These are phyloP conservation scores for Pachypsylla venusta DNA, from an alignment of 1,140 invertebrate species.

Conservation along the genomic window DNA sequence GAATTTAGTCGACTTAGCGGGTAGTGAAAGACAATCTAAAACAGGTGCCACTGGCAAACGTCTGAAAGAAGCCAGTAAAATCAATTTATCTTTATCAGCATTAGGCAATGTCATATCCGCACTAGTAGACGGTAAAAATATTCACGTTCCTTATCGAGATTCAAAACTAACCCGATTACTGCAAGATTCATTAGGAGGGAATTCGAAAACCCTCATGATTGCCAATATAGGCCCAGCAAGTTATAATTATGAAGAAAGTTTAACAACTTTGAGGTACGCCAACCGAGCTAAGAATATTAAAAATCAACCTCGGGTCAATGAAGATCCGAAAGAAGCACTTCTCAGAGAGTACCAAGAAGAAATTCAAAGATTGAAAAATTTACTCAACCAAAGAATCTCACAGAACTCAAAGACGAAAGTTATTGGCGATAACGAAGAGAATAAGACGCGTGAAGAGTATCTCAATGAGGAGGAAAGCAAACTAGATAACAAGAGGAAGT, in stretches of 20 bases:
- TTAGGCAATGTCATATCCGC: constrained; percentile 92
- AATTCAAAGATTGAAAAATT: constrained; percentile 46
- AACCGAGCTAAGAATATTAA: constrained; percentile 90
- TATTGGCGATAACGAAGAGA: constrained; percentile 13
- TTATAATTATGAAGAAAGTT: constrained; percentile 90
- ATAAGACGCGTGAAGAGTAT: constrained; percentile 14
- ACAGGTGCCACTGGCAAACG: constrained; percentile 76
- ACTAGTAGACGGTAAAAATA: constrained; percentile 66
- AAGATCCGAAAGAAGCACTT: constrained; percentile 86
- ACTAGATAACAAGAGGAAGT: constrained; percentile 20
- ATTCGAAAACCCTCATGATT: constrained; percentile 94
- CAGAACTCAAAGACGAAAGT: constrained; percentile 15
- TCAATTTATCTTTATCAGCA: constrained; percentile 85
- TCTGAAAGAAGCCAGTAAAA: constrained; percentile 89
- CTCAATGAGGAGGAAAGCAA: constrained; percentile 36
- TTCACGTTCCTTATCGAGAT: constrained; percentile 83
- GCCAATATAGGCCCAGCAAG: constrained; percentile 91
- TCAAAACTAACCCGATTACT: constrained; percentile 84
- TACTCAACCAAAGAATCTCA: constrained; percentile 17
- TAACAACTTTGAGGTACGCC: constrained; percentile 83
- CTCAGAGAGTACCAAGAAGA: constrained; percentile 76
- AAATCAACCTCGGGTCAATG: constrained; percentile 89
- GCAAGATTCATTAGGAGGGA: constrained; percentile 88
- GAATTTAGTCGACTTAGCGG: constrained; percentile 64
- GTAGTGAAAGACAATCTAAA: constrained; percentile 81